phyloP scores from a whole-genome alignment of 1,140 invertebrate species.

The Frieseomelitta varia region DNA sequence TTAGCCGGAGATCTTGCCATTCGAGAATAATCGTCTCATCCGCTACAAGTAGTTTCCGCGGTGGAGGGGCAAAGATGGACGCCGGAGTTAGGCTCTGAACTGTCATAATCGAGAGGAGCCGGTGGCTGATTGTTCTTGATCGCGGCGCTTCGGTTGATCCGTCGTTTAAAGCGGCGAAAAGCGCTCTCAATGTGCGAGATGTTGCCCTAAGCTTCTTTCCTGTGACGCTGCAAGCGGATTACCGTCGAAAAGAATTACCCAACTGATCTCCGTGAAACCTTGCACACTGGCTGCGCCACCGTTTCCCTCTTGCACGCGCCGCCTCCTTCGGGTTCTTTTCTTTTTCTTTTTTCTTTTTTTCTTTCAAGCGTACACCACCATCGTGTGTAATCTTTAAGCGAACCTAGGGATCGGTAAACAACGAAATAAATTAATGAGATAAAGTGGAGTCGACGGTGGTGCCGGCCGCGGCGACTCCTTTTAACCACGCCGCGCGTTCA shows the following conservation, averaged over 20 bases:
- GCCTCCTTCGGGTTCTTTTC: background rate
- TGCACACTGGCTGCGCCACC: conserved; percentile 2
- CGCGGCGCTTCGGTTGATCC: conserved; percentile 33
- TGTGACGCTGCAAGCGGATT: conserved; percentile 54
- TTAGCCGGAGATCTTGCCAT: too few relatives aligned
- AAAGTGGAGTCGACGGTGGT: background rate
- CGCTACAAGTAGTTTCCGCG: background rate
- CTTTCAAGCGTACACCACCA: conserved; percentile 10
- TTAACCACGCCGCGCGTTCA: background rate
- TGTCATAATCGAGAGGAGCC: conserved; percentile 37
- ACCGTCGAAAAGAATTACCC: conserved; percentile 56
- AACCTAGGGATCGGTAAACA: conserved; percentile 15
- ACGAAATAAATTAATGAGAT: conserved; percentile 43
- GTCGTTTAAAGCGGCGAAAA: conserved; percentile 34
- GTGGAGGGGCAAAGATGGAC: background rate
- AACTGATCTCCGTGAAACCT: conserved; percentile 54
- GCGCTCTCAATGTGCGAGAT: conserved; percentile 34
- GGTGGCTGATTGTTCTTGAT: conserved; percentile 17
- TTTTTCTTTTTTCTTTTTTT: too few relatives aligned
- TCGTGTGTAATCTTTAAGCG: conserved; percentile 27
- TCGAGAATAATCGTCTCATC: too few relatives aligned
- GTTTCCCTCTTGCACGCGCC: background rate
- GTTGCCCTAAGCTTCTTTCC: conserved; percentile 55
- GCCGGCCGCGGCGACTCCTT: conserved; percentile 8
- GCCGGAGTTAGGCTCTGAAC: background rate